Base-by-base conservation (phyloP, 2,797 vertebrate species). In the Intellagama lesueurii region DNA sequence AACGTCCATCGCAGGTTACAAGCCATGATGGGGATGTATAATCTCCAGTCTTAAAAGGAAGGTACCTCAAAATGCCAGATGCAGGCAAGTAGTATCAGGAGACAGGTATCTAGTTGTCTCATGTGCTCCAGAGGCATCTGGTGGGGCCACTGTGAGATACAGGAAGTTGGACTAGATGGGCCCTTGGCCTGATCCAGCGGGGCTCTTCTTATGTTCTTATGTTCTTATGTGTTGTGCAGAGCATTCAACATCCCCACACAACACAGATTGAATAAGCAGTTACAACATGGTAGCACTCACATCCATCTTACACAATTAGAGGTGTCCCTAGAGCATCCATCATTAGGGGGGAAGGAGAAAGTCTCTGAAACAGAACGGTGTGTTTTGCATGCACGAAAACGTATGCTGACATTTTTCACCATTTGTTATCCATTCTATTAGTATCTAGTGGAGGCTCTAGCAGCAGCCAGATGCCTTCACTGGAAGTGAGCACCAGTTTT, bases 221-320 rank as follows among this genome's bases (percentile, higher is more conserved):
- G n/a, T n/a, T n/a, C n/a, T 73, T 52, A 47, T 91, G 89, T 93
- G 28, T 83, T 84, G 35, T 88, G 60, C 75, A 88, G 88, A 78
- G 89, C 24, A 88, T 89, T 92, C 75, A 92, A 91, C 24, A 93
- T 89, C 86, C 87, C 87, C 16, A 24, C 77, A 92, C 84, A 90
- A 24, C 89, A 89, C 89, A 7, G 90, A 80, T 82, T 87, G 76
- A 78, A 82, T 32, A 14, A 93, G 76, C 76, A 93, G 91, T n/a
- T n/a, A n/a, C n/a, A n/a, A n/a, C 60, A 89, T 86, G 60, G 56
- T 30, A 79, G 84, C 83, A 90, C 32, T 89, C 89, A 60, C 56
- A 88, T 88, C 80, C 64, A 89, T 92, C 91, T 91, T 16, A 0
- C 0, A 79, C 81, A 30, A 91, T 90, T 86, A 92, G 79, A 60